Base-by-base conservation (phyloP, 37 sponge, comb jelly and placozoan genomes). In the Halisarca cf. caerulea region DNA sequence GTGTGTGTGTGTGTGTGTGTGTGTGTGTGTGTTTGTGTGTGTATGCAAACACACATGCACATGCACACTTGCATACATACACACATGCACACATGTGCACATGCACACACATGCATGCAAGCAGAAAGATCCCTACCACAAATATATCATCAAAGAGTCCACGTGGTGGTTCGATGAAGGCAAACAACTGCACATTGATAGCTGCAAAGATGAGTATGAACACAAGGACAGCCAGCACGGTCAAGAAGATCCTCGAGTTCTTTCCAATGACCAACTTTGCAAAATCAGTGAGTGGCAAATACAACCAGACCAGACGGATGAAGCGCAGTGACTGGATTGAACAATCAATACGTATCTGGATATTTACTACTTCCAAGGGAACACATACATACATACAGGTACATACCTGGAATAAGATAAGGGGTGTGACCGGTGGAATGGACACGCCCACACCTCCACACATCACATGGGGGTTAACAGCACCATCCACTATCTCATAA, bases 161-260 rank as follows among this genome's bases (percentile, higher is more conserved):
- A 0, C 7, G 3, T 17, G 25, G 39, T 0, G 59, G 54, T 6
- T n/a, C 34, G 4, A 81, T 14, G 30, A 66, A 88, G 37, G 74
- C 83, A 75, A 89, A 89, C 30, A 89, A 25, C 75, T 84, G 89
- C 2, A 83, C 37, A 38, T 80, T 80, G 55, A 89, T 74, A 36
- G 80, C 53, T 7, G 85, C 73, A 2, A 89, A 42, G 8, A 39
- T 33, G 21, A 80, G 8, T 21, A 89, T 61, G 43, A 89, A 80
- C 25, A 30, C 71, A 18, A 80, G 2, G 0, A 80, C 80, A 11
- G 66, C 59, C 0, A 84, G 9, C 0, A 59, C 62, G 37, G 84
- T 51, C 0, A 85, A 40, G 4, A 37, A 5, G 27, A 89, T 80
- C 1, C 82, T 66, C 0, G 35, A 60, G 6, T 61, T 74, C 5